Evolutionary conservation across 2,113 vertebrate genomes (phyloP).

Genomic region (Siniperca knerii): DNA sequence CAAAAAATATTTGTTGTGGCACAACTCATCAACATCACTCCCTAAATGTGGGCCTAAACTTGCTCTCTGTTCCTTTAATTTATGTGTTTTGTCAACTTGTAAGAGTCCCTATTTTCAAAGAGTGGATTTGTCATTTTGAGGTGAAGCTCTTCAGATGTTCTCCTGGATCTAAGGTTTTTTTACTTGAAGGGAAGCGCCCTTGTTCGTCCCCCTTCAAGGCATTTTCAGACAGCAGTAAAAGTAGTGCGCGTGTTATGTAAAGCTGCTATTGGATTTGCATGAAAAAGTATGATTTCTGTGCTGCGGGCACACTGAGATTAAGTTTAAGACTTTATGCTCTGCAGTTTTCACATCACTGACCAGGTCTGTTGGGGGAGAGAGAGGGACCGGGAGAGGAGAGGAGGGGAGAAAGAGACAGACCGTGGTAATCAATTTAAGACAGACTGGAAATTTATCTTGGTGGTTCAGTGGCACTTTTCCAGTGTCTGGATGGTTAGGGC

Average conservation of each 20-base stretch:
- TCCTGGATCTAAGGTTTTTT: background rate
- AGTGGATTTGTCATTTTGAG: background rate
- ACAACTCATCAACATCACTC: too few species aligned
- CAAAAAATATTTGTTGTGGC: too few species aligned
- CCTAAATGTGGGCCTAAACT: too few species aligned
- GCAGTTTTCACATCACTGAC: constrained; percentile 40
- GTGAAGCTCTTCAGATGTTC: background rate
- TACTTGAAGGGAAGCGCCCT: background rate
- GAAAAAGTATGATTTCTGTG: constrained; percentile 24
- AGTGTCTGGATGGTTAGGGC: background rate
- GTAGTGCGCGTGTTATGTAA: constrained; percentile 32
- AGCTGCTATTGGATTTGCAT: constrained; percentile 51
- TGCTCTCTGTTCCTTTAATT: background rate
- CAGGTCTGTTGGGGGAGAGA: background rate
- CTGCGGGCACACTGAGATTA: constrained; percentile 37
- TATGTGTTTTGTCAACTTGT: background rate
- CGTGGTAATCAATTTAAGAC: constrained; percentile 30
- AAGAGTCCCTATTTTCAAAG: background rate
- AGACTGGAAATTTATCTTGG: constrained; percentile 16
- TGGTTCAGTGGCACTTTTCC: background rate
- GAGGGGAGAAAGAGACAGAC: constrained; percentile 7
- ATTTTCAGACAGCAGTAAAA: background rate
- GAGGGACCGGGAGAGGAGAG: too few species aligned
- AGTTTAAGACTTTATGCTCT: constrained; percentile 48
- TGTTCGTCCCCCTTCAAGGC: background rate